Evolutionary conservation across 2,888 invertebrate genomes (phyloP).

Genomic region (Watsonalla cultraria): DNA sequence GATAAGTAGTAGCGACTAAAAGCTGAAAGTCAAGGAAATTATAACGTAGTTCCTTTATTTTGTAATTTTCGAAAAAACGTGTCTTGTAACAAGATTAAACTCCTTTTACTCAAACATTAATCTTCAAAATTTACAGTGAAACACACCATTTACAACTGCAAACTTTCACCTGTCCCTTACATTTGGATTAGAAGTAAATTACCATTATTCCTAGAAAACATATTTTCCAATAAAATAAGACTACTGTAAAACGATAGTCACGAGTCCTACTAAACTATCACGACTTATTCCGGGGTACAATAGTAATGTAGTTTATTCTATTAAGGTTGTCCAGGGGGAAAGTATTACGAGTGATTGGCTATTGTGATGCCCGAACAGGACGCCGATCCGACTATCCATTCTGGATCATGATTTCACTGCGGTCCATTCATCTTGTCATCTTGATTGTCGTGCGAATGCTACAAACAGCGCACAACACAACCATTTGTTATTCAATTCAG

Average conservation of each 20-base stretch:
- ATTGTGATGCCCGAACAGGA: conserved; percentile 53
- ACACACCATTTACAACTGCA: conserved; percentile 38
- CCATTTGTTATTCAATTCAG: conserved; percentile 63
- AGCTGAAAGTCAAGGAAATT: not conserved
- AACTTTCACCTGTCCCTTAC: conserved; percentile 66
- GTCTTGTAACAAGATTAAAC: conserved; percentile 10
- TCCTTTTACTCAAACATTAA: conserved; percentile 25
- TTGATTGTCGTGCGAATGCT: conserved; percentile 68
- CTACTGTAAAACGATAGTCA: conserved; percentile 68
- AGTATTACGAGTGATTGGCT: conserved; percentile 65
- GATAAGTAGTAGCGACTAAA: not conserved
- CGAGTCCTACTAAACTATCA: conserved; percentile 71
- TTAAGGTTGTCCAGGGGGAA: conserved; percentile 68
- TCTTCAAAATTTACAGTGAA: conserved; percentile 20
- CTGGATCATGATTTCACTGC: conserved; percentile 65
- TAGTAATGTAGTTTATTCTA: conserved; percentile 62
- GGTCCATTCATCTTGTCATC: conserved; percentile 54
- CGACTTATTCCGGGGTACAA: conserved; percentile 63
- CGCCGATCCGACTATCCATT: conserved; percentile 40
- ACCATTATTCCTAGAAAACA: conserved; percentile 56
- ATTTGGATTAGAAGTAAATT: conserved; percentile 57
- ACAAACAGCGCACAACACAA: conserved; percentile 24
- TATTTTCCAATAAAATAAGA: conserved; percentile 64
- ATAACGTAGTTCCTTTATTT: not conserved
- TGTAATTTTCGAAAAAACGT: not conserved